phyloP scores from a whole-genome alignment of 2,888 invertebrate genomes.

The Leptinotarsa peninsularis region DNA sequence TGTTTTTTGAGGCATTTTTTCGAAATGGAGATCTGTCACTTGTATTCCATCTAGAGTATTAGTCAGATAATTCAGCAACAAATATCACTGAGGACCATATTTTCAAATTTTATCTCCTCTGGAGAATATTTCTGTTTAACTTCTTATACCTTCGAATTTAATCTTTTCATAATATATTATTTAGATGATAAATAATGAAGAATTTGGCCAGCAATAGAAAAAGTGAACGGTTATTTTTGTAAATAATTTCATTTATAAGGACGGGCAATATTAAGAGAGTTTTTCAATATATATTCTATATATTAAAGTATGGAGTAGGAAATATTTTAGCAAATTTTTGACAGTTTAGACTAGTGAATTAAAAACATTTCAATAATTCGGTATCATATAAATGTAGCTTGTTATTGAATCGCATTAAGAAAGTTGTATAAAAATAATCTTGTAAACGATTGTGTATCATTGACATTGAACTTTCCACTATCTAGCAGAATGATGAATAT shows the following conservation, averaged over 20 bases:
- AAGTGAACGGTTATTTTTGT: not conserved
- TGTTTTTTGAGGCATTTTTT: too few species aligned
- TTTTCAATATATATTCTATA: slow-evolving; percentile 32
- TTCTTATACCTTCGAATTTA: too few species aligned
- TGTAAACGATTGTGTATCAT: not conserved
- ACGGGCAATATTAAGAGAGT: slow-evolving; percentile 18
- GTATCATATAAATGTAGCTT: slow-evolving; percentile 30
- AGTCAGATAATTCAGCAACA: not conserved
- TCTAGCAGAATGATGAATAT: not conserved
- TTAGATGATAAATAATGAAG: not conserved
- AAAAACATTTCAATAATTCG: slow-evolving; percentile 30
- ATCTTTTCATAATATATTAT: too few species aligned
- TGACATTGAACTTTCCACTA: not conserved
- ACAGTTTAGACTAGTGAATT: slow-evolving; percentile 40
- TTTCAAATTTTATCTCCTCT: not conserved
- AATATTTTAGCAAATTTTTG: slow-evolving; percentile 50
- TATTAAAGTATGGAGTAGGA: slow-evolving; percentile 37
- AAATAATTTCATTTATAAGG: not conserved
- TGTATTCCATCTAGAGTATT: not conserved
- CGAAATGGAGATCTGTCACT: too few species aligned
- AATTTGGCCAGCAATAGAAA: not conserved
- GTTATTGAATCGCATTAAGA: not conserved
- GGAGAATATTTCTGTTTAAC: too few species aligned
- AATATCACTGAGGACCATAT: slow-evolving; percentile 8
- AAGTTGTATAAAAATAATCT: slow-evolving; percentile 6